These are phyloP conservation scores for Lota lota DNA, from an alignment of 2,113 vertebrate genomes.

Conservation along the genomic window DNA sequence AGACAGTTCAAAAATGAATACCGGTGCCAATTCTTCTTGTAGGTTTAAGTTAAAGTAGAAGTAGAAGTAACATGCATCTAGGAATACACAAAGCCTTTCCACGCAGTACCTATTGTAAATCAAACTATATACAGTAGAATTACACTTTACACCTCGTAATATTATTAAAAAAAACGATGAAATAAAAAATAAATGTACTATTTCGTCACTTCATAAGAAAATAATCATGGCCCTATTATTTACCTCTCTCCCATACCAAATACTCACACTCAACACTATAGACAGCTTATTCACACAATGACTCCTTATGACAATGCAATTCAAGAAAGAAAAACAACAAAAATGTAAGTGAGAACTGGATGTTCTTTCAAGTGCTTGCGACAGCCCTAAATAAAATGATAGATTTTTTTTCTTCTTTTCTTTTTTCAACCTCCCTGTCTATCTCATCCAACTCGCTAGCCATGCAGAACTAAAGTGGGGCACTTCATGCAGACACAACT, in stretches of 20 bases:
- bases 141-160: slow-evolving; percentile 57
- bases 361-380: slow-evolving; percentile 59
- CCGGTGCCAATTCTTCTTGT: slow-evolving; percentile 47
- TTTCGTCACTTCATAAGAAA: slow-evolving; percentile 73
- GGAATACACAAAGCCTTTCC: slow-evolving; percentile 59
- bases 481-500: slow-evolving; percentile 29
- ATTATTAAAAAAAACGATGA: slow-evolving; percentile 72
- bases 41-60: slow-evolving; percentile 2
- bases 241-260: slow-evolving; percentile 59
- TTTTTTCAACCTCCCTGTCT: slow-evolving; percentile 31
- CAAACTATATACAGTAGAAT: slow-evolving; percentile 63
- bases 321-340: slow-evolving; percentile 41
- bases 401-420: slow-evolving; percentile 16
- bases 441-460: slow-evolving; percentile 14
- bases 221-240: slow-evolving; percentile 68
- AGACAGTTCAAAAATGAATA: slow-evolving; percentile 50
- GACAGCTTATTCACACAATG: slow-evolving; percentile 62
- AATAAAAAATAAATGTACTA: slow-evolving; percentile 73
- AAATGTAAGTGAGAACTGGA: slow-evolving; percentile 64
- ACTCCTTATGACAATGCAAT: slow-evolving; percentile 64
- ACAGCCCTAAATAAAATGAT: slow-evolving; percentile 59
- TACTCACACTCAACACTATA: slow-evolving; percentile 57
- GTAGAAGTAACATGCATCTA: slow-evolving; percentile 67
- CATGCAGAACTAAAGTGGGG: slow-evolving; percentile 42
- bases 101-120: slow-evolving; percentile 56